Percentiles rank a stretch among this genome's conserved stretches.
Conservation (phyloP, 2,113 vertebrate species). For the Pao palembangensis region DNA sequence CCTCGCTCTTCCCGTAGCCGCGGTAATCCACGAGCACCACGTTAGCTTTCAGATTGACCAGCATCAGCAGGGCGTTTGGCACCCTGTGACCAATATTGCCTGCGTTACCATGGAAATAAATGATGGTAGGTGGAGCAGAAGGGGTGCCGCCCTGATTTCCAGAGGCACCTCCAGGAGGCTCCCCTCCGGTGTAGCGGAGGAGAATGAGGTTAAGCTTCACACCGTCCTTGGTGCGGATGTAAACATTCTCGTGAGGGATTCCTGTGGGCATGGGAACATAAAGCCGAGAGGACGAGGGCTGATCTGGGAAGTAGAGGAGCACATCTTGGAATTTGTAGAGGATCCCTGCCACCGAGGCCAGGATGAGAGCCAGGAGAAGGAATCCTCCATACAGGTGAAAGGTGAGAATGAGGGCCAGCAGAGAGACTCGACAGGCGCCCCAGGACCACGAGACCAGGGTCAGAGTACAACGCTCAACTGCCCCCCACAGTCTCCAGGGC, state of each 20-base stretch:
- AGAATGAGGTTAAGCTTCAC: slow-evolving; percentile 94
- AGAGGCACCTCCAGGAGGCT: slow-evolving; percentile 58
- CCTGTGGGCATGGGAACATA: slow-evolving; percentile 97
- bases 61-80: slow-evolving; percentile 94
- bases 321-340: slow-evolving; percentile 98
- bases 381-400: slow-evolving; percentile 94
- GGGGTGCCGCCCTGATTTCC: slow-evolving; percentile 74
- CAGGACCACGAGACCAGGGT: slow-evolving; percentile 91
- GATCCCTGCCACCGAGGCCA: slow-evolving; percentile 90
- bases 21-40: slow-evolving; percentile 94
- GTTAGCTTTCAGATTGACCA: slow-evolving; percentile 96
- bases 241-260: slow-evolving; percentile 93
- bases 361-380: slow-evolving; percentile 86
- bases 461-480: slow-evolving; percentile 84
- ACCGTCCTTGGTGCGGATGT: slow-evolving; percentile 94
- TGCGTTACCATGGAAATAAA: slow-evolving; percentile 98
- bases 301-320: slow-evolving; percentile 96
- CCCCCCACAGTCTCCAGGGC: slow-evolving; percentile 91
- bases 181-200: slow-evolving; percentile 91
- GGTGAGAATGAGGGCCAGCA: slow-evolving; percentile 94
- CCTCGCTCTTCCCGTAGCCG: slow-evolving; percentile 96
- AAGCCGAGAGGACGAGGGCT: slow-evolving; percentile 94
- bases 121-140: slow-evolving; percentile 82
- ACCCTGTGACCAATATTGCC: slow-evolving; percentile 96
- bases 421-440: slow-evolving; percentile 93